These are phyloP conservation scores for Unio pictorum DNA, from an alignment of 2,888 invertebrate genomes.

Conservation along the genomic window DNA sequence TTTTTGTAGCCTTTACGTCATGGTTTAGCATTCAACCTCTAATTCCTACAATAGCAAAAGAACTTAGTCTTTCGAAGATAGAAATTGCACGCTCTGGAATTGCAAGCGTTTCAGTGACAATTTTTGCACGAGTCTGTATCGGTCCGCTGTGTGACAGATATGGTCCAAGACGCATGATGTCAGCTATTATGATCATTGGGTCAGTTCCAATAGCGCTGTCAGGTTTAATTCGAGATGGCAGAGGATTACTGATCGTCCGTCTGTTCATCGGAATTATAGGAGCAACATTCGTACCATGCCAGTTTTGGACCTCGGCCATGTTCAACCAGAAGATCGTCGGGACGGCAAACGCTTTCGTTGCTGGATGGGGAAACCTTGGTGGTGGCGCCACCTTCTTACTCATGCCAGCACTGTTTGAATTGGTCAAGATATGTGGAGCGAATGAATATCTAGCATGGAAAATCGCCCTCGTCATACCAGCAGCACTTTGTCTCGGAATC, in stretches of 20 bases:
- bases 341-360: conserved; percentile 25
- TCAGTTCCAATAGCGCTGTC: conserved; percentile 20
- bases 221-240: conserved; percentile 10
- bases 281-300: conserved; percentile 23
- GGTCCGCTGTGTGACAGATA: conserved; percentile 26
- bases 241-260: conserved; percentile 17
- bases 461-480: conserved; percentile 8
- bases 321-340: conserved; percentile 25
- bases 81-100: conserved; percentile 15
- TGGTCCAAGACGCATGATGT: conserved; percentile 22
- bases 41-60: conserved; percentile 23
- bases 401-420: conserved; percentile 15
- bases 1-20: conserved; percentile 24
- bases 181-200: conserved; percentile 15
- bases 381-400: background rate
- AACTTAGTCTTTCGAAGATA: conserved; percentile 14
- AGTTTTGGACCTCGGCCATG: conserved; percentile 27
- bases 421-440: conserved; percentile 14
- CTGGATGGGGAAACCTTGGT: conserved; percentile 29
- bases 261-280: conserved; percentile 25
- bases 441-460: conserved; percentile 8
- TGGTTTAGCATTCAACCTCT: conserved; percentile 31
- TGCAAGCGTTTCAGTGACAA: conserved; percentile 15
- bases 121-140: conserved; percentile 15
- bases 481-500: background rate